phyloP scores from a whole-genome alignment of 2,113 vertebrate species.

The Cyprinodon tularosa region DNA sequence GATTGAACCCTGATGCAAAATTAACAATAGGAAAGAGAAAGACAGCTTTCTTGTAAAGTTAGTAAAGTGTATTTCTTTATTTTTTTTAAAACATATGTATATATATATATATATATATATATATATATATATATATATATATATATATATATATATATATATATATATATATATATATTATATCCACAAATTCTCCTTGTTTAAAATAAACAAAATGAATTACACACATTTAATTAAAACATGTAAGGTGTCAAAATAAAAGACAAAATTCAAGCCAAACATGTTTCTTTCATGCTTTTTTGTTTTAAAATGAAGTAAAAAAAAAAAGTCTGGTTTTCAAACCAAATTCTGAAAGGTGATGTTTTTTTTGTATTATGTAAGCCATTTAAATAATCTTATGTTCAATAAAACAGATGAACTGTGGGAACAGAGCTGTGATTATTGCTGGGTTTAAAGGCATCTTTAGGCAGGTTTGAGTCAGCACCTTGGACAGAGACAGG shows the following conservation, averaged over 20 bases:
- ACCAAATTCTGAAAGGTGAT: not conserved
- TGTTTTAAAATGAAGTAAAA: not conserved
- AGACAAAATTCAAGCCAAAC: not conserved
- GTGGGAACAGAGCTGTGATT: not conserved
- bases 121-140: too few relatives aligned
- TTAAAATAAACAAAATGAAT: not conserved
- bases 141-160: too few relatives aligned
- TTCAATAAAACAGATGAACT: conserved; percentile 32
- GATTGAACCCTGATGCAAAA: not conserved
- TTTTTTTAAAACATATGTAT: too few relatives aligned
- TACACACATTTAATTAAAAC: not conserved
- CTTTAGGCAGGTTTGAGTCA: conserved; percentile 16
- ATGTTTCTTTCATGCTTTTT: not conserved
- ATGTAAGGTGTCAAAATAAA: not conserved
- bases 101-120: too few relatives aligned
- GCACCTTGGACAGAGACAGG: conserved; percentile 55
- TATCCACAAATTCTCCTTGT: too few relatives aligned
- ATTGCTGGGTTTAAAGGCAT: not conserved
- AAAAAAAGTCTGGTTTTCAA: not conserved
- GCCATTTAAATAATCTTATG: not conserved
- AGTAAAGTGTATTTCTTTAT: not conserved
- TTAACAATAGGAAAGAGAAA: not conserved
- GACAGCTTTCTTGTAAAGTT: not conserved
- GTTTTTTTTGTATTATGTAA: not conserved
- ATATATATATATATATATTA: too few relatives aligned